Evolutionary conservation across 2,797 vertebrate species (phyloP).

Genomic region (Dromococcyx pavoninus): DNA sequence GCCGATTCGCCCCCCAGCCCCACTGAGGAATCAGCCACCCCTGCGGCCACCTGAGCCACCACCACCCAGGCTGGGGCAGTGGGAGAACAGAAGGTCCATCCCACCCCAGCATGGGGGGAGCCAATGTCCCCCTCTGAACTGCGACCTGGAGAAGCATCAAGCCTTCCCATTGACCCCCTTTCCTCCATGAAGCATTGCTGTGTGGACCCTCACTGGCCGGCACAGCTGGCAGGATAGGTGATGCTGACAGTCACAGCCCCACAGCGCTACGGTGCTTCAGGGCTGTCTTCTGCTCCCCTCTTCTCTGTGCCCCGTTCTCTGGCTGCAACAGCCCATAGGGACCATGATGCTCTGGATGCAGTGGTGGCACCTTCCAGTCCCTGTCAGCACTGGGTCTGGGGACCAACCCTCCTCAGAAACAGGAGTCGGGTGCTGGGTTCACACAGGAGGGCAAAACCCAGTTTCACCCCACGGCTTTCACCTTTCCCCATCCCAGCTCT

Average conservation of each 20-base stretch:
- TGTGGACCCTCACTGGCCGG: background rate
- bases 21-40: accelerated
- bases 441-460: background rate
- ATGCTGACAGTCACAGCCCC: background rate
- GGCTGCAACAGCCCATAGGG: background rate
- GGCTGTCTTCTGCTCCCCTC: background rate
- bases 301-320: too few relatives aligned
- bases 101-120: accelerated
- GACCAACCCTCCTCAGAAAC: accelerated
- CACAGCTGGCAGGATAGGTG: accelerated
- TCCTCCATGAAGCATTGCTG: accelerated
- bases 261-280: background rate
- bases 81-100: background rate
- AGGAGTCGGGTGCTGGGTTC: background rate
- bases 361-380: background rate
- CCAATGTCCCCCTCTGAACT: accelerated
- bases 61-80: background rate
- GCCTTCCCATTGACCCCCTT: background rate
- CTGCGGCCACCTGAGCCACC: slow-evolving; percentile 14
- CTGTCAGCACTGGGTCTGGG: background rate
- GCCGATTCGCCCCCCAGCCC: background rate
- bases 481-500: background rate
- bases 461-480: background rate
- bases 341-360: background rate
- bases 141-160: background rate